Base-by-base conservation (phyloP, 2,113 vertebrate genomes). In the Alligator sinensis region DNA sequence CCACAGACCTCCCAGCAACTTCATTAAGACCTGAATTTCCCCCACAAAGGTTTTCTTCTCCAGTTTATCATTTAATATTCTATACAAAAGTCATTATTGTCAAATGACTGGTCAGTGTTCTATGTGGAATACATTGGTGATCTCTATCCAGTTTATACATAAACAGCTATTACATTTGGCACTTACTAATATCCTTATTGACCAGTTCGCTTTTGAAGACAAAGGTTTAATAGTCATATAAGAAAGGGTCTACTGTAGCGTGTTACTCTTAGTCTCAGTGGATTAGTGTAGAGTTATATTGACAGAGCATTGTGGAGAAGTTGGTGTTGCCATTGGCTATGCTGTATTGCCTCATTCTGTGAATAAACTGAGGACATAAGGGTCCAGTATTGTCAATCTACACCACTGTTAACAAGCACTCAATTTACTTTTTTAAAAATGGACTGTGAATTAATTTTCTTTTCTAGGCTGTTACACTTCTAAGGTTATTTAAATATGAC, bases 401-500 rank as follows among this genome's bases (percentile, higher is more conserved):
- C 70, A 47, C 47, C 34, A 74, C 34, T 59, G 24, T 7, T 77
- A 88, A 59, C 24, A 66, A 82, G 59, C n/a, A 70, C 34, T 70
- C 18, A 28, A 74, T 47, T 74, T 81, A 1, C 12, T 8, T 63
- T 63, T 81, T 30, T 79, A 94, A 84, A 57, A 80, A 64, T 3
- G 3, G 77, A 13, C 84, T 84, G 74, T 0, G 24, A 75, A 70
- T 64, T 87, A 63, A 30, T 30, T 76, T 93, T 93, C 88, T 70
- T 86, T 91, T 91, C 84, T 70, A 75, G 84, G 4, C 80, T 77
- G 68, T 86, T 79, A 59, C 25, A 0, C 91, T 90, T 30, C 90
- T 77, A 94, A 74, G 93, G 66, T 14, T 94, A 79, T 96, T 86
- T 86, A 77, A 94, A 88, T 82, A 72, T 57, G 80, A 75, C 30